Percentiles rank a stretch among this genome's conserved stretches.
phyloP scores from a whole-genome alignment of 2,888 invertebrate genomes.

The Globia sparganii region DNA sequence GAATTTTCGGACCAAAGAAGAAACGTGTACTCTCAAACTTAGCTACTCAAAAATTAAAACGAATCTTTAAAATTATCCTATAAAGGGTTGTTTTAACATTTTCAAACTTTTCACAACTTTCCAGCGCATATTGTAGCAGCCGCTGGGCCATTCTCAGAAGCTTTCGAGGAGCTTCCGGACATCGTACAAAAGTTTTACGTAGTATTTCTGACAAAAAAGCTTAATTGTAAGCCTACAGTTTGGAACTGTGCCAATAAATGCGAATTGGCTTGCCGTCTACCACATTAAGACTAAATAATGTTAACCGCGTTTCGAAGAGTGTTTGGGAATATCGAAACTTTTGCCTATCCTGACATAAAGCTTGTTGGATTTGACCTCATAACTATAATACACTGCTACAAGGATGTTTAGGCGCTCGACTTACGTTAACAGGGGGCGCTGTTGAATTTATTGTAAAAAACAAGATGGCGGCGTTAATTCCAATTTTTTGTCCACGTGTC shows the following conservation, averaged over 20 bases:
- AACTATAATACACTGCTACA: neutral
- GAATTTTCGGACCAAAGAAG: slow-evolving; percentile 1
- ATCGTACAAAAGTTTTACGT: slow-evolving; percentile 34
- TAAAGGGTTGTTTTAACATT: slow-evolving; percentile 25
- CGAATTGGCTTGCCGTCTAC: slow-evolving; percentile 39
- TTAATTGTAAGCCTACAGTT: slow-evolving; percentile 31
- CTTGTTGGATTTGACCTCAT: neutral
- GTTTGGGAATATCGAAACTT: slow-evolving; percentile 11
- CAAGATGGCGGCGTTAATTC: neutral
- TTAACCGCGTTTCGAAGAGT: slow-evolving; percentile 10
- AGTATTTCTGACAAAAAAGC: slow-evolving; percentile 24
- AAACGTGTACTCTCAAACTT: neutral
- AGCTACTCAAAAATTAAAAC: slow-evolving; percentile 28
- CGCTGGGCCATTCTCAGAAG: slow-evolving; percentile 32
- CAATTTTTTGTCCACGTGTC: neutral
- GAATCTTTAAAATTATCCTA: slow-evolving; percentile 23
- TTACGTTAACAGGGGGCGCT: neutral
- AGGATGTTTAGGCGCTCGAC: neutral
- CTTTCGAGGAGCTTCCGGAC: slow-evolving; percentile 16
- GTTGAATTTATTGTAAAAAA: neutral
- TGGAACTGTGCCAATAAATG: slow-evolving; percentile 47
- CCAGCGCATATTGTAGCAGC: slow-evolving; percentile 19
- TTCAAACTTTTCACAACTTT: slow-evolving; percentile 25
- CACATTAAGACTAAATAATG: slow-evolving; percentile 37
- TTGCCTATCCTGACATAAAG: neutral